Evolutionary conservation across 1,140 invertebrate species (phyloP).

Genomic region (Caerostris extrusa): DNA sequence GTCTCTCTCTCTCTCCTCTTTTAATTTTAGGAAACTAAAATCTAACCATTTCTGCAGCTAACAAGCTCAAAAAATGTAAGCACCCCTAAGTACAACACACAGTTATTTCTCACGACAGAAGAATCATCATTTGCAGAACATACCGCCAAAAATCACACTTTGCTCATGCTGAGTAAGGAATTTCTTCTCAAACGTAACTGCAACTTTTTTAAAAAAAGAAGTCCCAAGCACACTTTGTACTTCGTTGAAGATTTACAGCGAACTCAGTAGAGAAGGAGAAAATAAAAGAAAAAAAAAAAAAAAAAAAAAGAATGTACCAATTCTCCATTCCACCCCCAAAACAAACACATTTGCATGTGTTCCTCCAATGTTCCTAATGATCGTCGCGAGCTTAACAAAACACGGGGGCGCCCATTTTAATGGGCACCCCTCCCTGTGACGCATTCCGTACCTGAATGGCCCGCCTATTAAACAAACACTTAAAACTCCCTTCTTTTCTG

Average conservation of each 20-base stretch:
- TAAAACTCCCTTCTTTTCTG: constrained; percentile 21
- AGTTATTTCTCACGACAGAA: too few relatives aligned
- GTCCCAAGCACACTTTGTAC: not conserved
- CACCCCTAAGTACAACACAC: too few relatives aligned
- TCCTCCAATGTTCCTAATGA: constrained; percentile 3
- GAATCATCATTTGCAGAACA: too few relatives aligned
- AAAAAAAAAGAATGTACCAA: not conserved
- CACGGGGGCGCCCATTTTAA: not conserved
- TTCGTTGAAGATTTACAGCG: constrained; percentile 3
- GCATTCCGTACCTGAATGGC: constrained; percentile 33
- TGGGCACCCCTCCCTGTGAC: not conserved
- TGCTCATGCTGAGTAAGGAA: not conserved
- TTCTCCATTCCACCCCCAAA: constrained; percentile 45
- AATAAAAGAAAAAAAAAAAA: not conserved
- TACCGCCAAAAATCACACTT: not conserved
- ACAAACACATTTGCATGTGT: constrained; percentile 54
- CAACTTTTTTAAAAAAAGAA: not conserved
- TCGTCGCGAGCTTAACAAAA: constrained; percentile 32
- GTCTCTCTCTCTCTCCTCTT: too few relatives aligned
- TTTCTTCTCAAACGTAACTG: not conserved
- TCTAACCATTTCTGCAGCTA: too few relatives aligned
- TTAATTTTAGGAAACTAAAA: too few relatives aligned
- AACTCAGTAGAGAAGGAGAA: not conserved
- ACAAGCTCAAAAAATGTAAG: too few relatives aligned
- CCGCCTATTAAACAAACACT: constrained; percentile 53